phyloP scores from a whole-genome alignment of 1,140 invertebrate species.

The Thaumatotibia leucotreta region DNA sequence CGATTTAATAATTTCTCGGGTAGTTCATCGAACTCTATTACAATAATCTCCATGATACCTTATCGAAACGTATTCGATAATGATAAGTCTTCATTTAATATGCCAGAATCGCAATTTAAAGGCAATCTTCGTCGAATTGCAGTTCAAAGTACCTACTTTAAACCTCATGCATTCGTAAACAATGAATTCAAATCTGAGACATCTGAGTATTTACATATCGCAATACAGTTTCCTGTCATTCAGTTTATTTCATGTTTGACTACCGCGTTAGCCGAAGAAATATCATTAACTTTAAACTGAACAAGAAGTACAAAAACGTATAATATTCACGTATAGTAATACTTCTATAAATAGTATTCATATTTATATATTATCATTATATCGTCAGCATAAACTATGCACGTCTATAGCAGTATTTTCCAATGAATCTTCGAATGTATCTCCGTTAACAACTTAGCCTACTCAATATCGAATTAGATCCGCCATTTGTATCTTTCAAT shows the following conservation, averaged over 20 bases:
- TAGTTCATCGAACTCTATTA: neutral
- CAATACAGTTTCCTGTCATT: neutral
- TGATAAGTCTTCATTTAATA: neutral
- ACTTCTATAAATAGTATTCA: too few relatives aligned
- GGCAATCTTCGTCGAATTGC: neutral
- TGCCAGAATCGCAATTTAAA: too few relatives aligned
- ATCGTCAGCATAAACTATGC: too few relatives aligned
- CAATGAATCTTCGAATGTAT: neutral
- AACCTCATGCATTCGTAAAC: neutral
- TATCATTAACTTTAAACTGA: too few relatives aligned
- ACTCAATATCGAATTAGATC: neutral
- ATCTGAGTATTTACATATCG: neutral
- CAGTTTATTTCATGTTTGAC: too few relatives aligned
- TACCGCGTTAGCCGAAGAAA: too few relatives aligned
- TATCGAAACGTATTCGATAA: too few relatives aligned
- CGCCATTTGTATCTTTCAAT: neutral
- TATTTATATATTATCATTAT: too few relatives aligned
- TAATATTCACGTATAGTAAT: too few relatives aligned
- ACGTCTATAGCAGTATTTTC: too few relatives aligned
- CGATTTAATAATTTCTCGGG: neutral
- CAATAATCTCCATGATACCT: neutral
- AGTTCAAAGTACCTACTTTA: neutral
- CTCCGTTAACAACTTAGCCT: neutral
- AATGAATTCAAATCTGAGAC: neutral
- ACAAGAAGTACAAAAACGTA: too few relatives aligned